Evolutionary conservation across 1,140 invertebrate species (phyloP).

Genomic region (Magallana gigas): DNA sequence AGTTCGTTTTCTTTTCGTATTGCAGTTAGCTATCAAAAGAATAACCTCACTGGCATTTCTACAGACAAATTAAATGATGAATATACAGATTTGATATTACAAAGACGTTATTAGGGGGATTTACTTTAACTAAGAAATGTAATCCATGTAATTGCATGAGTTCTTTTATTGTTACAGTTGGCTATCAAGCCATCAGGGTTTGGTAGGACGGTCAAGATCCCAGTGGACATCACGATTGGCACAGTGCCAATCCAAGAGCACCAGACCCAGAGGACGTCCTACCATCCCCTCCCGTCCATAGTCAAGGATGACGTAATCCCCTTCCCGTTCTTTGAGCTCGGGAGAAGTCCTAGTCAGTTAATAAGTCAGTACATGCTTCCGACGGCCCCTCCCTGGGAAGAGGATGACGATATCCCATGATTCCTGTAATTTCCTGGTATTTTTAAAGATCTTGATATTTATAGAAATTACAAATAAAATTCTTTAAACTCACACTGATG

Average conservation of each 20-base stretch:
- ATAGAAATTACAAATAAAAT: no score
- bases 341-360: constrained; percentile 64
- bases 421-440: background rate
- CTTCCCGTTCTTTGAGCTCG: constrained; percentile 71
- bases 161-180: constrained; percentile 64
- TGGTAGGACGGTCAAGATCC: constrained; percentile 73
- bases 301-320: constrained; percentile 66
- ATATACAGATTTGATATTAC: no score
- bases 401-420: constrained; percentile 76
- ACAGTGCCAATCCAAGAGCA: constrained; percentile 65
- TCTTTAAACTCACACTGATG: no score
- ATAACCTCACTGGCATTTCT: no score
- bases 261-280: constrained; percentile 67
- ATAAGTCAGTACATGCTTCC: constrained; percentile 74
- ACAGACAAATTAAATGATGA: no score
- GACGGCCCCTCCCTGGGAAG: constrained; percentile 75
- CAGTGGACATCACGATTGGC: constrained; percentile 74
- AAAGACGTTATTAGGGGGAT: no score
- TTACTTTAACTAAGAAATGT: no score
- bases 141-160: background rate
- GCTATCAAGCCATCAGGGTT: constrained; percentile 75
- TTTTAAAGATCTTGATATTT: no score
- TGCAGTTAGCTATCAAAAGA: no score
- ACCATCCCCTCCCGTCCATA: constrained; percentile 72
- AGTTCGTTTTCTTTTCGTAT: no score